Evolutionary conservation across 2,888 invertebrate species (phyloP).

Genomic region (Seira musarum): DNA sequence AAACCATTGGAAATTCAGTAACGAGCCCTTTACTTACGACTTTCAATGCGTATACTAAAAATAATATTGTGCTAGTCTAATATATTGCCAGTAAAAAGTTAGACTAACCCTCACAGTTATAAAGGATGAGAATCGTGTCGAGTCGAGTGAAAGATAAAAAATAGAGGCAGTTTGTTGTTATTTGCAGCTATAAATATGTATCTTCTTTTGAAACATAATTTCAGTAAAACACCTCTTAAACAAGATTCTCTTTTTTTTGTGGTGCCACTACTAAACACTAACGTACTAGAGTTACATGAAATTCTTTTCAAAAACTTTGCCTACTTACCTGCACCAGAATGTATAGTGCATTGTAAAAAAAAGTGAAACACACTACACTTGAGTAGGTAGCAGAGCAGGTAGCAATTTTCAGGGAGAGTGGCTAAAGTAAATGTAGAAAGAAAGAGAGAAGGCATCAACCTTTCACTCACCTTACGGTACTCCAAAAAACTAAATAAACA

Average conservation of each 20-base stretch:
- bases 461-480: background rate
- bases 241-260: background rate
- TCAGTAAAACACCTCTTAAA: background rate
- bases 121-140: too few relatives aligned
- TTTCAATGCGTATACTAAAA: slow-evolving; percentile 24
- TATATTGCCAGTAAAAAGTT: slow-evolving; percentile 41
- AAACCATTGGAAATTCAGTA: slow-evolving; percentile 10
- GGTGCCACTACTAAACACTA: background rate
- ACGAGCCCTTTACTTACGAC: slow-evolving; percentile 36
- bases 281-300: background rate
- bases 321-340: too few relatives aligned
- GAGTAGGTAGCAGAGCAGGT: background rate
- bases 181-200: slow-evolving; percentile 20
- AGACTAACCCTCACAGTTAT: too few relatives aligned
- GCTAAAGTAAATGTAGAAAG: background rate
- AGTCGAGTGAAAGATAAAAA: background rate
- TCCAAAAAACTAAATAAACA: background rate
- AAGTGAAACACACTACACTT: background rate
- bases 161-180: slow-evolving; percentile 41
- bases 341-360: background rate
- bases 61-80: slow-evolving; percentile 8
- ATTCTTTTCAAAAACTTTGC: background rate
- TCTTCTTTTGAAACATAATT: background rate
- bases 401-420: too few relatives aligned
- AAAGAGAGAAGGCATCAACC: background rate